These are phyloP conservation scores for Phrynocephalus vlangalii DNA, from an alignment of 2,797 vertebrate species.

Conservation along the genomic window DNA sequence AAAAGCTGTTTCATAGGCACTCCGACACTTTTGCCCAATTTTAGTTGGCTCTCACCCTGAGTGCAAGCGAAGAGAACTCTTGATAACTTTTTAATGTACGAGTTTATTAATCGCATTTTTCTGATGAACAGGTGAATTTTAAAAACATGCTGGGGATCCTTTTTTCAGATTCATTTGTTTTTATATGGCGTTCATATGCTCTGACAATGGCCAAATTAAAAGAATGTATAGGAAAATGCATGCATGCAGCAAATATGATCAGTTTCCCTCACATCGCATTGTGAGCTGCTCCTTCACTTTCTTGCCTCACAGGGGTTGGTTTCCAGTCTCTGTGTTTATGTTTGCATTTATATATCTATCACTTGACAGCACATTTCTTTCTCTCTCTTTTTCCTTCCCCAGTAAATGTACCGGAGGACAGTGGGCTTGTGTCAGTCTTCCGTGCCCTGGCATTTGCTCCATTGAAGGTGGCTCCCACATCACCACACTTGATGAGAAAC, in stretches of 20 bases:
- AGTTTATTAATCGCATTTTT: background rate
- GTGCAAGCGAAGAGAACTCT: no score
- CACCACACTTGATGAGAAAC: conserved; percentile 79
- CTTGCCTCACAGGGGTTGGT: no score
- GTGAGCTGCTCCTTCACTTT: no score
- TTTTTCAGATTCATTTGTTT: conserved; percentile 15
- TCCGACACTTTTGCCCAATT: background rate
- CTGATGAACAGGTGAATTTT: background rate
- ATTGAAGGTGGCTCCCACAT: conserved; percentile 82
- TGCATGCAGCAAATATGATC: no score
- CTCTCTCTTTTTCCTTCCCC: conserved; percentile 34
- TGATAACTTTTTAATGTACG: background rate
- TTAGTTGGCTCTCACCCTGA: background rate
- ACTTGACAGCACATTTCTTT: conserved; percentile 1
- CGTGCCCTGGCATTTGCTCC: conserved; percentile 77
- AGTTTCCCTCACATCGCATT: no score
- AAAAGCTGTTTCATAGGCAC: background rate
- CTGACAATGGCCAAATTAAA: background rate
- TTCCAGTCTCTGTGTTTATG: background rate
- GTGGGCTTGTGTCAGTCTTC: conserved; percentile 76
- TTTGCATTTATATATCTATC: background rate
- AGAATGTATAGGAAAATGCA: no score
- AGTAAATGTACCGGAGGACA: conserved; percentile 79
- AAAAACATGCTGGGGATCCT: background rate
- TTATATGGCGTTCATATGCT: conserved; percentile 25